phyloP scores from a whole-genome alignment of 1,140 invertebrate genomes.

The Heliothis subflexa region DNA sequence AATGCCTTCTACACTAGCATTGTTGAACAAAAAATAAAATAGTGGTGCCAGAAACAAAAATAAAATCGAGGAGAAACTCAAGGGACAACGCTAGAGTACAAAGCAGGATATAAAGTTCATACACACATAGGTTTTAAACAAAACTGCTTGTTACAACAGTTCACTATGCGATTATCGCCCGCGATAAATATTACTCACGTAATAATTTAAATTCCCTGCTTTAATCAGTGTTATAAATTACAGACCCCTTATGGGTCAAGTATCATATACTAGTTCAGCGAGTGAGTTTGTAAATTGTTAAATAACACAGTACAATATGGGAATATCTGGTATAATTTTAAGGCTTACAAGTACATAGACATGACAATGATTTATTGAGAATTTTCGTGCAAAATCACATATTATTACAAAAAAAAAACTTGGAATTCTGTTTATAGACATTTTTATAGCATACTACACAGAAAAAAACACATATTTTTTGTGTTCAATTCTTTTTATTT shows the following conservation, averaged over 20 bases:
- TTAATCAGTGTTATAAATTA: slow-evolving; percentile 19
- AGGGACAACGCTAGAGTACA: slow-evolving; percentile 4
- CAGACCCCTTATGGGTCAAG: slow-evolving; percentile 24
- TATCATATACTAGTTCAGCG: slow-evolving; percentile 1
- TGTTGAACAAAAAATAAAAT: background rate
- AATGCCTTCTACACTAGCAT: slow-evolving; percentile 41
- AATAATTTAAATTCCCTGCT: slow-evolving; percentile 36
- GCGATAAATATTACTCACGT: slow-evolving; percentile 18
- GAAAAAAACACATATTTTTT: too few relatives aligned
- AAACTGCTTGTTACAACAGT: background rate
- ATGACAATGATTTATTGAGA: slow-evolving; percentile 6
- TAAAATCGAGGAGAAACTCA: background rate
- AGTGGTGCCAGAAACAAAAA: background rate
- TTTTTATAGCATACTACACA: too few relatives aligned
- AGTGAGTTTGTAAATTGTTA: slow-evolving; percentile 17
- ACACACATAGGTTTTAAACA: background rate
- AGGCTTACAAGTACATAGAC: background rate
- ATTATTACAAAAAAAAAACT: too few relatives aligned
- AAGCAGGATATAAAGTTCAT: slow-evolving; percentile 17
- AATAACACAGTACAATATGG: slow-evolving; percentile 21
- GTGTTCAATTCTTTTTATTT: background rate
- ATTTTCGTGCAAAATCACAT: background rate
- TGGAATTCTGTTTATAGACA: too few relatives aligned
- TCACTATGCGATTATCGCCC: slow-evolving; percentile 8
- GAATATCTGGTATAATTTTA: slow-evolving; percentile 30